These are phyloP conservation scores for Neogale vison DNA, from an alignment of 2,113 vertebrate genomes.

Conservation along the genomic window DNA sequence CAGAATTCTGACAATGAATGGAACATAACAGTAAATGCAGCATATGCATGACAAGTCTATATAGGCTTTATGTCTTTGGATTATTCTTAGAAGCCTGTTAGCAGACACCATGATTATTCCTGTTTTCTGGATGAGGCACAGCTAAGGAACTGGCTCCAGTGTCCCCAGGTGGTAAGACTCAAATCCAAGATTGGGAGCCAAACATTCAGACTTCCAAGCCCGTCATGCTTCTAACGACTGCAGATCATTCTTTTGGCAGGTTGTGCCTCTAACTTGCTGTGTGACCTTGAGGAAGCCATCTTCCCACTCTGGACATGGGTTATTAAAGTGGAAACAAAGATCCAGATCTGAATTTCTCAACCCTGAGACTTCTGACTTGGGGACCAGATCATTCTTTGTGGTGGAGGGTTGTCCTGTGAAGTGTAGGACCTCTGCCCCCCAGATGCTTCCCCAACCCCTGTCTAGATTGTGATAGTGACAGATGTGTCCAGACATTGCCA, in stretches of 20 bases:
- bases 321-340: background rate
- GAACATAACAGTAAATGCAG: background rate
- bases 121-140: background rate
- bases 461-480: background rate
- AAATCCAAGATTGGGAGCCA: background rate
- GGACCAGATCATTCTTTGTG: too few relatives aligned
- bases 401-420: too few relatives aligned
- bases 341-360: background rate
- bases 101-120: background rate
- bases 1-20: background rate
- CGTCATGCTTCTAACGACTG: rapidly evolving
- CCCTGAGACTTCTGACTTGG: background rate
- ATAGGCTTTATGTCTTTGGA: background rate
- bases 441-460: too few relatives aligned
- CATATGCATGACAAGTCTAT: background rate
- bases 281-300: background rate
- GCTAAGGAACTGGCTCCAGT: background rate
- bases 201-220: background rate
- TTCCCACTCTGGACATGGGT: background rate
- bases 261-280: background rate
- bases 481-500: background rate
- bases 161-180: background rate
- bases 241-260: background rate
- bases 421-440: background rate
- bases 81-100: background rate